These are phyloP conservation scores for Harpagifer antarcticus DNA, from an alignment of 2,797 vertebrate species.

Conservation along the genomic window DNA sequence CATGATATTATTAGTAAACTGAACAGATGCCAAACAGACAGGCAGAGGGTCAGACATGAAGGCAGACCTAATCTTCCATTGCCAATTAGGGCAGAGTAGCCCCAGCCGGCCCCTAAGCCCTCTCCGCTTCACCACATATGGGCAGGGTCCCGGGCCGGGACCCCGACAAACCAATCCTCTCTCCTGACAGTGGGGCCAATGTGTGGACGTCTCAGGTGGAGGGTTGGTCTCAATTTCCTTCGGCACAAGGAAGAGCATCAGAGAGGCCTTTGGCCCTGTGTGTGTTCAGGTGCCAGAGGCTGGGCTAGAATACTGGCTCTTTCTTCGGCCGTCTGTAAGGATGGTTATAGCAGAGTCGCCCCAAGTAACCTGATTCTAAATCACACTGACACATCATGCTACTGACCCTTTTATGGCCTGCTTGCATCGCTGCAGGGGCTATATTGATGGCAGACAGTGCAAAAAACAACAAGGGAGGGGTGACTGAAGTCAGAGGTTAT, in stretches of 20 bases:
- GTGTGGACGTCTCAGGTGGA: constrained; percentile 69
- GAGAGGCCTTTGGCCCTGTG: constrained; percentile 49
- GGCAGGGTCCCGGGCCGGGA: constrained; percentile 55
- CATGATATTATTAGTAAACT: not conserved
- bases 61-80: constrained; percentile 47
- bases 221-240: constrained; percentile 60
- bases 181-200: constrained; percentile 66
- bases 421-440: constrained; percentile 41
- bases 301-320: constrained; percentile 68
- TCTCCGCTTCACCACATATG: constrained; percentile 71
- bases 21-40: constrained; percentile 53
- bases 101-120: constrained; percentile 53
- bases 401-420: constrained; percentile 52
- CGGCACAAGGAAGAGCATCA: constrained; percentile 54
- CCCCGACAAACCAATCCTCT: constrained; percentile 50
- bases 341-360: constrained; percentile 62
- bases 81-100: constrained; percentile 68
- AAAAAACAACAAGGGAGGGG: constrained; percentile 37
- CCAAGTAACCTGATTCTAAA: constrained; percentile 71
- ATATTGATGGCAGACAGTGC: constrained; percentile 35
- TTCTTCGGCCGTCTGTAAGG: constrained; percentile 65
- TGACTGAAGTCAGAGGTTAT: constrained; percentile 27
- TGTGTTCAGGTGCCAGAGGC: constrained; percentile 77
- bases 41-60: constrained; percentile 22
- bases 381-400: constrained; percentile 64